phyloP scores from a whole-genome alignment of 2,797 vertebrate species.

The Tolypeutes matacus region DNA sequence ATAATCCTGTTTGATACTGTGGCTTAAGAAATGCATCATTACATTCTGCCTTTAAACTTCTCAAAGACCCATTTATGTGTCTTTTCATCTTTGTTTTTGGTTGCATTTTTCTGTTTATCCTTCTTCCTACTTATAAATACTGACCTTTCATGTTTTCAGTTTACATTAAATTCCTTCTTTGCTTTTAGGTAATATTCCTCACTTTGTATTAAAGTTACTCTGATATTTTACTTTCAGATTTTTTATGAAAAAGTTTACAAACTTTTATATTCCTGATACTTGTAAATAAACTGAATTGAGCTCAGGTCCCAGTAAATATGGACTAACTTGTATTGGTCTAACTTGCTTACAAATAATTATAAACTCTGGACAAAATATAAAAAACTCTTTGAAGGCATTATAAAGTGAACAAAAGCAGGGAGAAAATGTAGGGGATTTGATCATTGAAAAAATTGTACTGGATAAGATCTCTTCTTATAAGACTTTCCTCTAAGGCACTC shows the following conservation, averaged over 20 bases:
- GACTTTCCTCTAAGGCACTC: background rate
- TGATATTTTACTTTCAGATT: constrained; percentile 16
- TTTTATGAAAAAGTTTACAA: constrained; percentile 51
- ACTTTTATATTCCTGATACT: constrained; percentile 28
- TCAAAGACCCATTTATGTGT: background rate
- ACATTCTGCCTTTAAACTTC: constrained; percentile 32
- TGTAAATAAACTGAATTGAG: constrained; percentile 27
- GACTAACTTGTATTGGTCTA: constrained; percentile 6
- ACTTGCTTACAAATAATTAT: constrained; percentile 31
- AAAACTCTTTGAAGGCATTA: background rate
- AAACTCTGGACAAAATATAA: constrained; percentile 57
- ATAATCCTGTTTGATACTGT: constrained; percentile 39
- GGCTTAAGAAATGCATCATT: constrained; percentile 52
- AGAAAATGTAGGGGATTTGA: constrained; percentile 37
- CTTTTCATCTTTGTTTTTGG: constrained; percentile 19
- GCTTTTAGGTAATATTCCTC: background rate
- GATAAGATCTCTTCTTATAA: background rate
- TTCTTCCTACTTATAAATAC: constrained; percentile 49
- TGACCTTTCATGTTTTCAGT: constrained; percentile 43
- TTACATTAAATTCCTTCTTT: constrained; percentile 56
- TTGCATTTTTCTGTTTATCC: background rate
- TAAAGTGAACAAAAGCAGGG: constrained; percentile 17
- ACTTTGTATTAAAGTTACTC: constrained; percentile 1
- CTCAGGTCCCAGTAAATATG: constrained; percentile 38
- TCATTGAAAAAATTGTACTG: background rate